Percentiles rank a stretch among this genome's conserved stretches.
These are phyloP conservation scores for Peucedramus taeniatus DNA, from an alignment of 2,113 vertebrate species.

Conservation along the genomic window DNA sequence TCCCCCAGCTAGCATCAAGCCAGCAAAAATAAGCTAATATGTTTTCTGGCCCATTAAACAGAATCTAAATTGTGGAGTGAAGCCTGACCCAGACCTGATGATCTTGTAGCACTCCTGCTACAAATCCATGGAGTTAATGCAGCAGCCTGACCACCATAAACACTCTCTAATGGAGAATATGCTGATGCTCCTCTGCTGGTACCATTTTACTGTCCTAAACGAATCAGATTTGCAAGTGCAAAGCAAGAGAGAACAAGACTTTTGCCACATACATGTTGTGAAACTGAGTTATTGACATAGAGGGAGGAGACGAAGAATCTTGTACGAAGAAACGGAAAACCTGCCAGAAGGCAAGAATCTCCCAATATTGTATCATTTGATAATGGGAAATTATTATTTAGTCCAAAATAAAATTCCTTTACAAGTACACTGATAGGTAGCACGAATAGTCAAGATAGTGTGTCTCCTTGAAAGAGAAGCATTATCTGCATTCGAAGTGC, in stretches of 20 bases:
- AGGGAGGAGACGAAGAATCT: background rate
- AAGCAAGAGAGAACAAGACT: background rate
- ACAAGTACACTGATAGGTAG: background rate
- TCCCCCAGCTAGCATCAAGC: background rate
- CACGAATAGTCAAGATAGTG: background rate
- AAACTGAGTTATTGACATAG: background rate
- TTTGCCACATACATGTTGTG: background rate
- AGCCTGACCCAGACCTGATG: background rate
- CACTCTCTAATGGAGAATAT: rapidly evolving
- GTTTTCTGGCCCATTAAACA: background rate
- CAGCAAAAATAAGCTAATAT: background rate
- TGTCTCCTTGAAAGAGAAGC: background rate
- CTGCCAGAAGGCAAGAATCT: background rate
- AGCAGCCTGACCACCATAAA: background rate
- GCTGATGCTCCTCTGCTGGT: background rate
- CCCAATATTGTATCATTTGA: background rate
- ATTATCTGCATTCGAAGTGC: background rate
- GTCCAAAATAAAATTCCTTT: background rate
- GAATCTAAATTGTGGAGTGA: background rate
- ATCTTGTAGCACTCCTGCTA: background rate
- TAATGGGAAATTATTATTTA: background rate
- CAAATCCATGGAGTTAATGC: background rate
- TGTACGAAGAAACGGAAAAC: background rate
- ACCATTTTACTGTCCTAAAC: background rate
- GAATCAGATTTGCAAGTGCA: background rate